These are phyloP conservation scores for Karalla daura DNA, from an alignment of 2,797 vertebrate species.

Conservation along the genomic window DNA sequence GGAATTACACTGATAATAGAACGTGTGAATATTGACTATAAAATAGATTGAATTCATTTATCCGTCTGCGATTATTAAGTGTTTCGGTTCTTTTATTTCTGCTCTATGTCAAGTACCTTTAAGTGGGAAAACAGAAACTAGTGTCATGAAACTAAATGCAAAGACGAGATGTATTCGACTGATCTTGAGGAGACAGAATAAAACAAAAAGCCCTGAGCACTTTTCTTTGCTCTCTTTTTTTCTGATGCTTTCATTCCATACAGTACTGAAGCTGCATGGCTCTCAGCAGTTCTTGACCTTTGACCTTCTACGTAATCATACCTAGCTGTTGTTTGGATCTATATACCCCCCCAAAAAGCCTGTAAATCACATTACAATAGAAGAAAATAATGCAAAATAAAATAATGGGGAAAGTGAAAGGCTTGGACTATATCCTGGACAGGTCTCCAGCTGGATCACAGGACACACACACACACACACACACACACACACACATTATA, in stretches of 20 bases:
- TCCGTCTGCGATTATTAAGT: neutral
- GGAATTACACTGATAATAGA: neutral
- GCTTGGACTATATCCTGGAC: no score
- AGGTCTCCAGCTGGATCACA: no score
- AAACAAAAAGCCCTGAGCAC: neutral
- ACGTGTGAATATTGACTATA: neutral
- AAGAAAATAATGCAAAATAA: no score
- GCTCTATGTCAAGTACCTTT: neutral
- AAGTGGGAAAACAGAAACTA: neutral
- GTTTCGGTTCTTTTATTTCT: neutral
- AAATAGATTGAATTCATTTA: neutral
- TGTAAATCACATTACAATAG: no score
- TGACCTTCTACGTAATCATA: slow-evolving; percentile 32
- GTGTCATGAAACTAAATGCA: neutral
- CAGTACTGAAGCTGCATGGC: neutral
- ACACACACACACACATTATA: no score
- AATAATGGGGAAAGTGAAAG: no score
- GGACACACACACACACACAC: no score
- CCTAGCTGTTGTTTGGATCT: neutral
- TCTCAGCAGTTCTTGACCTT: slow-evolving; percentile 27
- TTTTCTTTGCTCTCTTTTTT: neutral
- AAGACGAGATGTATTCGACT: neutral
- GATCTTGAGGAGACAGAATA: neutral
- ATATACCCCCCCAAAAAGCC: no score
- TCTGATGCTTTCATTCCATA: neutral